Percentiles rank a stretch among this genome's conserved stretches.
Conservation (phyloP, 1,140 invertebrate species). For the Probaryconus sp. region DNA sequence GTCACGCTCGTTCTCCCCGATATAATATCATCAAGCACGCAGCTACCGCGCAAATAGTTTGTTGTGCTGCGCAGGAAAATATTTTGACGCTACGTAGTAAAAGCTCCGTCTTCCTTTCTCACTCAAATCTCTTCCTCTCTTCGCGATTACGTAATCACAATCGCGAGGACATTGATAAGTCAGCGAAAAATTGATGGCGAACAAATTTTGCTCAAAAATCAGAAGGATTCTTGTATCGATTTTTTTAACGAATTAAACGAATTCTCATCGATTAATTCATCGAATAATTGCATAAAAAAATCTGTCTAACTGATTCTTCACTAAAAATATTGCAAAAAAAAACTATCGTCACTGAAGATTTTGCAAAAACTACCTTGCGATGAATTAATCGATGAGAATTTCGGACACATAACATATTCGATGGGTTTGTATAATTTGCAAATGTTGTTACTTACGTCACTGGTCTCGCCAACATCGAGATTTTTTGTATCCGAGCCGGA, state of each 20-base stretch:
- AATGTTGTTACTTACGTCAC: constrained; percentile 82
- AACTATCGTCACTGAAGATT: too few species aligned
- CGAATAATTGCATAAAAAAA: too few species aligned
- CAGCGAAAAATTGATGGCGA: not conserved
- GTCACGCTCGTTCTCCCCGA: constrained; percentile 67
- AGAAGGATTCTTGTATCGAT: too few species aligned
- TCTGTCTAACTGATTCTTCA: too few species aligned
- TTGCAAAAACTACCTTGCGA: too few species aligned
- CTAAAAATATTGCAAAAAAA: too few species aligned
- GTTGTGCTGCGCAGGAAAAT: constrained; percentile 64
- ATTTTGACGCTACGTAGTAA: constrained; percentile 56
- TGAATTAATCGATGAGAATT: too few species aligned
- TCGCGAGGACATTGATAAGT: constrained; percentile 2
- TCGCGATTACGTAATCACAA: constrained; percentile 29
- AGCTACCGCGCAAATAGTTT: constrained; percentile 56
- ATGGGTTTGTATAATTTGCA: not conserved
- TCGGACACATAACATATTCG: not conserved
- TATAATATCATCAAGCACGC: constrained; percentile 69
- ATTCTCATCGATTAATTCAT: too few species aligned
- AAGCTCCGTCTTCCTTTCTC: too few species aligned
- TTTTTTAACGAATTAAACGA: too few species aligned
- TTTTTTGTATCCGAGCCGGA: constrained; percentile 89
- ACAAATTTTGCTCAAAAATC: not conserved
- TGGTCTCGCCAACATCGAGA: constrained; percentile 89
- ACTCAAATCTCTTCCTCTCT: too few species aligned